Evolutionary conservation across 2,797 vertebrate species (phyloP).

Genomic region (Adrianichthys oophorus): DNA sequence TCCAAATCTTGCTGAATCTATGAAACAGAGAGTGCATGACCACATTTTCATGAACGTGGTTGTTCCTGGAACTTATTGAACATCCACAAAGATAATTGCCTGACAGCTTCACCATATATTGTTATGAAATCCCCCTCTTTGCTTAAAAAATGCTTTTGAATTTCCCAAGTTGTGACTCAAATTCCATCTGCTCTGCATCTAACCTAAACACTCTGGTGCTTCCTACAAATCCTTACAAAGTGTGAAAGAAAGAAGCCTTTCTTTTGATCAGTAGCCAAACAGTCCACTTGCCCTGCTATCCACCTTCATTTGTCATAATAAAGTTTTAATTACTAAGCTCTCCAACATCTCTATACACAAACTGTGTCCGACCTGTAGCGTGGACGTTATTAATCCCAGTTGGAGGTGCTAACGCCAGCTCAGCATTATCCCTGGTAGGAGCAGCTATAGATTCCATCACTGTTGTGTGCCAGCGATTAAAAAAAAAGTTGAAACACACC

Average conservation of each 20-base stretch:
- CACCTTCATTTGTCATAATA: constrained; percentile 73
- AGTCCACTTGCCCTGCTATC: constrained; percentile 48
- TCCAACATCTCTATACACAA: constrained; percentile 29
- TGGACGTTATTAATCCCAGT: constrained; percentile 65
- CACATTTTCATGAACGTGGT: constrained; percentile 4
- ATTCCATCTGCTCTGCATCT: constrained; percentile 11
- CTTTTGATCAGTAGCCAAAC: constrained; percentile 68
- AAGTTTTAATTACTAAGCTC: constrained; percentile 75
- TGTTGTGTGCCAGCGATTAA: constrained; percentile 28
- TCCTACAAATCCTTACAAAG: constrained; percentile 18
- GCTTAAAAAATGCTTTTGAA: background rate
- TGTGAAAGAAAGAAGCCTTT: constrained; percentile 55
- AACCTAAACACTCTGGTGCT: constrained; percentile 29
- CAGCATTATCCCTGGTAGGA: constrained; percentile 61
- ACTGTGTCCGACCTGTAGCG: constrained; percentile 26
- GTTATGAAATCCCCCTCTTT: constrained; percentile 4
- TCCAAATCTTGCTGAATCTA: constrained; percentile 3
- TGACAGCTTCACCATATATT: constrained; percentile 23
- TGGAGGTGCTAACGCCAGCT: constrained; percentile 50
- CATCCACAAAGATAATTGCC: constrained; percentile 13
- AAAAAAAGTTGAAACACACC: constrained; percentile 38
- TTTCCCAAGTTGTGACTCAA: constrained; percentile 24
- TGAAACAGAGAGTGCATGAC: constrained; percentile 7
- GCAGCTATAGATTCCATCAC: constrained; percentile 55
- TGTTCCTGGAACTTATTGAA: constrained; percentile 12